These are phyloP conservation scores for Myiopsitta monachus DNA, from an alignment of 2,113 vertebrate genomes.

Conservation along the genomic window DNA sequence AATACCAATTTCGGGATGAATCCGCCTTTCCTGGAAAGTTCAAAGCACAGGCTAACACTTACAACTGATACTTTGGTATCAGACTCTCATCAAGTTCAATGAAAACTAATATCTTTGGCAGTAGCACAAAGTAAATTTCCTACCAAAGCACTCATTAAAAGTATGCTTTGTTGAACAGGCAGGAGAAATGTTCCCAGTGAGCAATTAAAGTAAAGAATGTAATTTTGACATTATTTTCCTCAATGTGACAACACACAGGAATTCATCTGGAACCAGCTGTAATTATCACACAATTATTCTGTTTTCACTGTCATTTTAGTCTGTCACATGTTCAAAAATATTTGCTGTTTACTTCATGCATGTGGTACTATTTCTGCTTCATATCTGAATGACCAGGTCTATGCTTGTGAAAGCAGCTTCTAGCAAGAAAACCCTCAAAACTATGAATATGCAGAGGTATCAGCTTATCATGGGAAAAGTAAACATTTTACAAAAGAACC, in stretches of 20 bases:
- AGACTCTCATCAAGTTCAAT: neutral
- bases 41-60: neutral
- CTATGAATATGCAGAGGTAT: neutral
- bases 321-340: neutral
- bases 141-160: neutral
- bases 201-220: neutral
- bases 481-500: neutral
- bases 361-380: neutral
- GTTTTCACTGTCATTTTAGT: neutral
- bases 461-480: neutral
- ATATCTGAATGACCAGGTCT: neutral
- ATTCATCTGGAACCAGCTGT: neutral
- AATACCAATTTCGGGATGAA: neutral
- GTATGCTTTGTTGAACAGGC: neutral
- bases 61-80: neutral
- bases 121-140: neutral
- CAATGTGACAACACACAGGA: neutral
- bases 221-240: neutral
- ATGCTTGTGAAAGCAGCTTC: neutral
- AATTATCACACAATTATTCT: neutral
- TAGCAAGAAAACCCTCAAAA: neutral
- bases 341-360: neutral
- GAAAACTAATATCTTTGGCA: neutral
- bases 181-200: neutral
- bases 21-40: neutral